Evolutionary conservation across 2,888 invertebrate genomes (phyloP), one percentile per base, ranked within the genome.

Genomic region (Cephus runcator): DNA sequence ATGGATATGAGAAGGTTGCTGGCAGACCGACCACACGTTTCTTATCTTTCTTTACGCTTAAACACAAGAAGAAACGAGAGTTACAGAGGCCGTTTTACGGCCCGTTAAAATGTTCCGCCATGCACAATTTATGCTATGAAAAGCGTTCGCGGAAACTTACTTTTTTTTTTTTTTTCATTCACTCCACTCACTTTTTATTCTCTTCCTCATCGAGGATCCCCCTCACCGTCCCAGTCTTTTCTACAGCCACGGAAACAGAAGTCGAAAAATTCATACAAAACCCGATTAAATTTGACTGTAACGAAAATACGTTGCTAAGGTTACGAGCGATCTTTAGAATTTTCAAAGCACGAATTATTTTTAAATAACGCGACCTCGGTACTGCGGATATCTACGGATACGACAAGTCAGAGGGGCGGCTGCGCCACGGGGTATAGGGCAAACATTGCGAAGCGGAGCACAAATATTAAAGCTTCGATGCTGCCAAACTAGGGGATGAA

Each of bases 21-120:
- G 79, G 77, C 79, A 73, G 76, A 73, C 76, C 77, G 76, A 77
- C 82, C 81, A 77, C 80, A 78, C 79, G 76, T 78, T 77, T 77
- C 76, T 77, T 79, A 68, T 76, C 80, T 81, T 80, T 81, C 80
- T 83, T 84, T 81, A 82, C 81, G 82, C 85, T 85, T 84, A 86
- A 86, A 85, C 83, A 82, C 83, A 80, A 82, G 83, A 81, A 86
- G 85, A 86, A 85, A 33, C 71, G 33, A 71, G n/a, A 74, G 30
- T 12, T 23, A 11, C 74, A 9, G 9, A 9, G 9, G 33, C 35
- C 30, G 71, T n/a, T 74, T 74, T 87, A 30, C 83, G 83, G 85
- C 85, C 88, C 85, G 87, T 88, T 88, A 88, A 88, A 88, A 88
- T 87, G 85, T 88, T 88, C 88, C 88, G 87, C 88, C 84, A 85